Evolutionary conservation across 2,113 vertebrate genomes (phyloP), one percentile per base, ranked within the genome.

Genomic region (Tricholaema leucomelas): DNA sequence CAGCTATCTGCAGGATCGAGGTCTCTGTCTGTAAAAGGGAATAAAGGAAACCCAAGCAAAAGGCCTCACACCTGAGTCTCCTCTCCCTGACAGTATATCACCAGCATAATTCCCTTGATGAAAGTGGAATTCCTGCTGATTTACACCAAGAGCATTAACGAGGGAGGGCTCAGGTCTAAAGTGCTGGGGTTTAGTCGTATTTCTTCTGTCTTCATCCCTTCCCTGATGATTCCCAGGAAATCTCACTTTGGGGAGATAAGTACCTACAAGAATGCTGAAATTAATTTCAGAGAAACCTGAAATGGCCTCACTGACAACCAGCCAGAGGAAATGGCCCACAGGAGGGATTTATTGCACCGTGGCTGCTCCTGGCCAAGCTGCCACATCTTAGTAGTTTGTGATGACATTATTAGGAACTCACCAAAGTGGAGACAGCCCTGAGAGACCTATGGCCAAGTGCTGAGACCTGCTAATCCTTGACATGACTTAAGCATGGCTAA

Each of bases 181-280:
- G 56, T 94, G 67, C 69, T 0, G 2, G 44, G 58, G 9, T 88
- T 95, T 96, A 90, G 71, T 72, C 4, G 35, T 93, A 96, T 93
- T 93, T 94, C 83, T 96, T 90, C 79, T 92, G 74, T 78, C 89
- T 80, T 71, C 91, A 89, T 93, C 86, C 60, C 77, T 93, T 86
- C 74, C 88, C 58, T 10, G 21, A 74, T 2, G 33, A 94, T 94
- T 90, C 82, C 76, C 92, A 85, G 93, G 91, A 96, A 96, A 95
- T 70, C 94, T 95, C 74, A 93, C 66, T 92, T 95, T 8, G 60
- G 91, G 90, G 95, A 95, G 88, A 93, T 73, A 81, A 94, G 79
- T 66, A 36, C 52, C 74, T 91, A 80, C 63, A 94, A 79, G 91
- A 92, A 94, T 87, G 75, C 66, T 86, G 83, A 90, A 93, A 88